A percentile compares a stretch with the other conserved stretches of the same genome.
These are phyloP conservation scores for Portunus trituberculatus DNA, from an alignment of 1,140 invertebrate species.

Conservation along the genomic window DNA sequence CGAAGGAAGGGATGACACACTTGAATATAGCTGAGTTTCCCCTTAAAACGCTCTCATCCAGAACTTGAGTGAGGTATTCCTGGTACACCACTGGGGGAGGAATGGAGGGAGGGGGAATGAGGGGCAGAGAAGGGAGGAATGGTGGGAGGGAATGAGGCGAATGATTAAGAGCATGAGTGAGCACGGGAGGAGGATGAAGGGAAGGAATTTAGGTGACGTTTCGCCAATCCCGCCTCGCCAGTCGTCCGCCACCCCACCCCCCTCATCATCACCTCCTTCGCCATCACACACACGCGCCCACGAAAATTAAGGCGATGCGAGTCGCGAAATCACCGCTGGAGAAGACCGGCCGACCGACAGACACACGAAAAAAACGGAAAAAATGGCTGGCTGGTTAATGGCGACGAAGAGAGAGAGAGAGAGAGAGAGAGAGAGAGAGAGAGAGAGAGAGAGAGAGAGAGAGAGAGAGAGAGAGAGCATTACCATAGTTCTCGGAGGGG, in stretches of 20 bases:
- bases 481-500: constrained; percentile 77
- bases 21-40: constrained; percentile 81
- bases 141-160: background rate
- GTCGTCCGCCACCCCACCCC: too few relatives aligned
- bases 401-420: background rate
- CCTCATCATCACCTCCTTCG: too few relatives aligned
- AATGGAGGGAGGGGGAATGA: background rate
- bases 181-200: background rate
- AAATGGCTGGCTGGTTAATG: too few relatives aligned
- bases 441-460: constrained; percentile 6
- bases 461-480: background rate
- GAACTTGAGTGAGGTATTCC: constrained; percentile 79
- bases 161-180: background rate
- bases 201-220: background rate
- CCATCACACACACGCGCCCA: too few relatives aligned
- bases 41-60: constrained; percentile 81
- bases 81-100: constrained; percentile 62
- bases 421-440: constrained; percentile 14
- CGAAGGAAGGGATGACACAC: constrained; percentile 78
- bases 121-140: background rate
- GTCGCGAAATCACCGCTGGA: too few relatives aligned
- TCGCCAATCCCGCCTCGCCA: too few relatives aligned
- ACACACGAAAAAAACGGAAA: too few relatives aligned
- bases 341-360: too few relatives aligned
- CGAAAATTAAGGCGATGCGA: too few relatives aligned